Conservation (phyloP, 2,113 vertebrate genomes). For the Caloenas nicobarica region DNA sequence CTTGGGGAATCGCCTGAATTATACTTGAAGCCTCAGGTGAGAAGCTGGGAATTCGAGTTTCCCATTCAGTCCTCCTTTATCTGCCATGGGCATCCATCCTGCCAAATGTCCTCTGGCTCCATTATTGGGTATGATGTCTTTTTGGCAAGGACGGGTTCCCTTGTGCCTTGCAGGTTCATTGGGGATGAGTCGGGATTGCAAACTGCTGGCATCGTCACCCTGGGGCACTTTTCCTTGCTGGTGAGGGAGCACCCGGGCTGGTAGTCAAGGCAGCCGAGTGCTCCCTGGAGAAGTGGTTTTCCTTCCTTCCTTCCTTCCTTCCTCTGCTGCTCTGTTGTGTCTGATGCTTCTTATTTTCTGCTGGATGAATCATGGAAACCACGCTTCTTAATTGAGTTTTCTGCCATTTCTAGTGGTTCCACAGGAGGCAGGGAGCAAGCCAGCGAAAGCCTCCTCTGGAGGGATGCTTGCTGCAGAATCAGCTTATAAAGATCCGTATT, state of each 20-base stretch:
- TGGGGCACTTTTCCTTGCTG: neutral
- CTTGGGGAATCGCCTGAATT: neutral
- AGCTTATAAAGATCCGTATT: neutral
- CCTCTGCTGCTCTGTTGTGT: neutral
- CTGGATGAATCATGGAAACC: conserved; percentile 2
- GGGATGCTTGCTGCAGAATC: neutral
- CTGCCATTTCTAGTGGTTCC: neutral
- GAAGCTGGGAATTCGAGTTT: neutral
- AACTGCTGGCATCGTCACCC: neutral
- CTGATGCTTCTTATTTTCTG: neutral
- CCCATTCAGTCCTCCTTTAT: neutral
- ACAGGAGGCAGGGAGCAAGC: neutral
- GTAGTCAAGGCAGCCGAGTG: neutral
- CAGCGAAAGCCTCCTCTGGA: neutral
- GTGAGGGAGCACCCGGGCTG: neutral
- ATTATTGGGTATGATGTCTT: neutral
- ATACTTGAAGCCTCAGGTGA: neutral
- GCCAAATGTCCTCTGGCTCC: neutral
- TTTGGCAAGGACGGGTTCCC: neutral
- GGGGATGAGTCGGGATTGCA: conserved; percentile 14
- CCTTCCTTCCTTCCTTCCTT: neutral
- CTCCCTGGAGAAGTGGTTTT: neutral
- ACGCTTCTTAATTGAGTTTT: neutral
- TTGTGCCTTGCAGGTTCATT: neutral
- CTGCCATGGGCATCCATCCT: neutral